These are phyloP conservation scores for Heliconius cydno DNA, from an alignment of 2,888 invertebrate species.

Conservation along the genomic window DNA sequence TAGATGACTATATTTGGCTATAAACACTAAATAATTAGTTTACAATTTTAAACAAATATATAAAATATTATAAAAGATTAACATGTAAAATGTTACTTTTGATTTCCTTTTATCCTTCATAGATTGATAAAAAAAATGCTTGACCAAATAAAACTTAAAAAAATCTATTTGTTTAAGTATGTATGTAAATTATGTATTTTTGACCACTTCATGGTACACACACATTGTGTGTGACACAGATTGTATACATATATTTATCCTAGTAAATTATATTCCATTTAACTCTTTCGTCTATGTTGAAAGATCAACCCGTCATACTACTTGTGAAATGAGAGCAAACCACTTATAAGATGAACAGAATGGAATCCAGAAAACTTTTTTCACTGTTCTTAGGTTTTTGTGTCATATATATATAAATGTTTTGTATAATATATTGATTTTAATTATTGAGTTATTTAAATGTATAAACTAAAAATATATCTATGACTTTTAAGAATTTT, in stretches of 20 bases:
- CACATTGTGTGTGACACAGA: too few species aligned
- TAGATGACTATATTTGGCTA: too few species aligned
- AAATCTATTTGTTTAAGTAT: background rate
- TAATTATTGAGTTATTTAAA: background rate
- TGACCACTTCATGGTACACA: background rate
- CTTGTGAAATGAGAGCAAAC: slow-evolving; percentile 46
- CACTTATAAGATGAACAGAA: slow-evolving; percentile 43
- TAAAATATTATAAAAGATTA: background rate
- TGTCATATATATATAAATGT: background rate
- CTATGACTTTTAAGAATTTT: too few species aligned
- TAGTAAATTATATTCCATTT: slow-evolving; percentile 11
- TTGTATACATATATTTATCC: background rate
- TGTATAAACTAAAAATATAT: too few species aligned
- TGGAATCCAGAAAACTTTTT: slow-evolving; percentile 40
- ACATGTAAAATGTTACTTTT: background rate
- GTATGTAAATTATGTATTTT: background rate
- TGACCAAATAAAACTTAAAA: too few species aligned
- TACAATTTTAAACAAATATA: background rate
- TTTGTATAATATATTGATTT: background rate
- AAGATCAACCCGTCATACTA: slow-evolving; percentile 38
- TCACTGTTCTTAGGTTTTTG: slow-evolving; percentile 29
- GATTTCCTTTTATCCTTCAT: background rate
- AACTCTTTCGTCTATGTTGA: slow-evolving; percentile 29
- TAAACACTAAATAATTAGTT: too few species aligned
- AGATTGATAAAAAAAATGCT: too few species aligned